These are phyloP conservation scores for Seriola rivoliana DNA, from an alignment of 2,113 vertebrate genomes.

Conservation along the genomic window DNA sequence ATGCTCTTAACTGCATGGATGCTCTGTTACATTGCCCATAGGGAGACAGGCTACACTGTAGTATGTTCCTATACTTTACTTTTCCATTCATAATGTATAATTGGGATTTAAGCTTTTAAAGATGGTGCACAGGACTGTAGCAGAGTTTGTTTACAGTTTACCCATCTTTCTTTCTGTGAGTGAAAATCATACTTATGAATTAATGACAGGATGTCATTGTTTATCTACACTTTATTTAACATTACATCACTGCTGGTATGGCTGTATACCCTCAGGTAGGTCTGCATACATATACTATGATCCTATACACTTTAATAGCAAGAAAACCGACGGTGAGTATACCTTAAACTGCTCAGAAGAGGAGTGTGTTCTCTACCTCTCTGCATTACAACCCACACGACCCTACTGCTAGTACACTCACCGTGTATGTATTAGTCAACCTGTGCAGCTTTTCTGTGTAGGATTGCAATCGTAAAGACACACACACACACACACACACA, in stretches of 20 bases:
- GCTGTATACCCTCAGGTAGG: background rate
- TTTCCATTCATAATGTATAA: background rate
- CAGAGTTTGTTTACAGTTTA: background rate
- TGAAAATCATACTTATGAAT: background rate
- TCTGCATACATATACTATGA: background rate
- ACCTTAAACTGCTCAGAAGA: conserved; percentile 31
- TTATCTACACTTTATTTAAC: background rate
- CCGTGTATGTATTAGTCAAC: conserved; percentile 68
- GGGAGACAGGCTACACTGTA: conserved; percentile 1
- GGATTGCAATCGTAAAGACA: conserved; percentile 29
- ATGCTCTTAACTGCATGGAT: background rate
- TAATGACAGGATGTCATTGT: background rate
- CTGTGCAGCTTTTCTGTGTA: conserved; percentile 59
- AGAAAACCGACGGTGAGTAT: conserved; percentile 10
- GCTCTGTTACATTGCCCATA: background rate
- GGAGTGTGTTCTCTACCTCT: conserved; percentile 45
- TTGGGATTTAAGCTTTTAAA: background rate
- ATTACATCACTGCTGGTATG: background rate
- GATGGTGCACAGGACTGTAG: background rate
- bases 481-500: conserved; percentile 25
- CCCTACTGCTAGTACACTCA: conserved; percentile 60
- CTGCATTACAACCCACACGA: conserved; percentile 73
- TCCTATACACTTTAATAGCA: conserved; percentile 13
- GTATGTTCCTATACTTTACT: background rate
- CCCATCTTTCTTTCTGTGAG: background rate